phyloP scores from a whole-genome alignment of 1,140 invertebrate species.

The Pachypsylla venusta region DNA sequence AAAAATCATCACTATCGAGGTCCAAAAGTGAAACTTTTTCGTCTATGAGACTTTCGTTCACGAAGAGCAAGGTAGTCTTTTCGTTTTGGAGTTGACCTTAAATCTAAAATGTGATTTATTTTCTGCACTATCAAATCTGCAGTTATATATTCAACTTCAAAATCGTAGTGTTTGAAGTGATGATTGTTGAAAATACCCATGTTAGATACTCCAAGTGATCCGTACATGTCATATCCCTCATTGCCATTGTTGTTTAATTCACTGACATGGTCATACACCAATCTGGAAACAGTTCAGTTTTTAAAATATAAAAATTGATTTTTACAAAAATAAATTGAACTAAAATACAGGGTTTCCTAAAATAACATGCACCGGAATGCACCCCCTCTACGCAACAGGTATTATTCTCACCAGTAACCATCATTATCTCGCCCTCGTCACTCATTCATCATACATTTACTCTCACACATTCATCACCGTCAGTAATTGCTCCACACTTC shows the following conservation, averaged over 20 bases:
- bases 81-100: conserved; percentile 55
- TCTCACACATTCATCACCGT: too few species aligned
- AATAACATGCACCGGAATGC: too few species aligned
- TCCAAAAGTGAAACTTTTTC: conserved; percentile 37
- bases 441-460: too few species aligned
- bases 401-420: too few species aligned
- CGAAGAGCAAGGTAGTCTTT: conserved; percentile 54
- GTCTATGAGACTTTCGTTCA: conserved; percentile 42
- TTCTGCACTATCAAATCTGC: conserved; percentile 73
- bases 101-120: conserved; percentile 70
- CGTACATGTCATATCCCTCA: conserved; percentile 13
- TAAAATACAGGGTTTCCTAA: too few species aligned
- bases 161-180: conserved; percentile 67
- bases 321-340: too few species aligned
- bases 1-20: too few species aligned
- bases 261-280: conserved; percentile 13
- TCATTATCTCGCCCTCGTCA: too few species aligned
- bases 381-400: too few species aligned
- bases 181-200: conserved; percentile 14
- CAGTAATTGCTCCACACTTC: too few species aligned
- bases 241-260: conserved; percentile 15
- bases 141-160: conserved; percentile 57
- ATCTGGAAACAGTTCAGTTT: neutral
- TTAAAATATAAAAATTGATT: too few species aligned
- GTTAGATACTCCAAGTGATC: conserved; percentile 11